phyloP scores from a whole-genome alignment of 2,888 invertebrate species.

The Tuta absoluta region DNA sequence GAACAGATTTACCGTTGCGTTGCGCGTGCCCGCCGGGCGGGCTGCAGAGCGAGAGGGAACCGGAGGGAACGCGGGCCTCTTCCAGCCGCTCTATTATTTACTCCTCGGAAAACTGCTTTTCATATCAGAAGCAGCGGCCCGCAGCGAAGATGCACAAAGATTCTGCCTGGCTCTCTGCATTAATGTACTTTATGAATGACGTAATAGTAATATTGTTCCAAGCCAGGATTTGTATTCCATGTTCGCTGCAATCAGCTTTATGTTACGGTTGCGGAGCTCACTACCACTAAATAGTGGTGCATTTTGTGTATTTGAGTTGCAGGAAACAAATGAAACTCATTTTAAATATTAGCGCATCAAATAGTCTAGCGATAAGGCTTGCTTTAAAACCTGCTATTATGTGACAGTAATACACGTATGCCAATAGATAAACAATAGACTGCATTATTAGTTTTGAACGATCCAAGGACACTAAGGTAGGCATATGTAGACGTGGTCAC shows the following conservation, averaged over 20 bases:
- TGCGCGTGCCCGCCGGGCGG: constrained; percentile 3
- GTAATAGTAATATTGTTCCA: constrained; percentile 68
- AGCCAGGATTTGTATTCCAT: constrained; percentile 58
- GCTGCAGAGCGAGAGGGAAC: not conserved
- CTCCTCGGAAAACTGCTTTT: constrained; percentile 71
- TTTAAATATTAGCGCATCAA: constrained; percentile 46
- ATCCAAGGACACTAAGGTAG: constrained; percentile 50
- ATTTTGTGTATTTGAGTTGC: constrained; percentile 39
- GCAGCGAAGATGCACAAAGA: constrained; percentile 63
- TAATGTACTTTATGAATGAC: constrained; percentile 72
- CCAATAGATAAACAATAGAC: constrained; percentile 41
- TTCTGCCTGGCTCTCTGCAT: constrained; percentile 58
- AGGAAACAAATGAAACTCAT: constrained; percentile 39
- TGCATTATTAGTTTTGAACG: constrained; percentile 46
- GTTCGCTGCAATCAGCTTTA: constrained; percentile 54
- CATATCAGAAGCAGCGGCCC: constrained; percentile 72
- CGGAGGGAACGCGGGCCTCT: constrained; percentile 48
- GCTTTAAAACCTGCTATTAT: constrained; percentile 24
- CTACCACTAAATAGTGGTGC: constrained; percentile 44
- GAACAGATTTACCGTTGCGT: constrained; percentile 50
- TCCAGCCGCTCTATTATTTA: constrained; percentile 67
- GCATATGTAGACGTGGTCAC: constrained; percentile 53
- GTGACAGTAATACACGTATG: constrained; percentile 15
- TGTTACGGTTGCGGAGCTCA: constrained; percentile 48
- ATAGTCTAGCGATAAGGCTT: constrained; percentile 44